Base-by-base conservation (phyloP, 1,140 invertebrate species). In the Heliconius congener region DNA sequence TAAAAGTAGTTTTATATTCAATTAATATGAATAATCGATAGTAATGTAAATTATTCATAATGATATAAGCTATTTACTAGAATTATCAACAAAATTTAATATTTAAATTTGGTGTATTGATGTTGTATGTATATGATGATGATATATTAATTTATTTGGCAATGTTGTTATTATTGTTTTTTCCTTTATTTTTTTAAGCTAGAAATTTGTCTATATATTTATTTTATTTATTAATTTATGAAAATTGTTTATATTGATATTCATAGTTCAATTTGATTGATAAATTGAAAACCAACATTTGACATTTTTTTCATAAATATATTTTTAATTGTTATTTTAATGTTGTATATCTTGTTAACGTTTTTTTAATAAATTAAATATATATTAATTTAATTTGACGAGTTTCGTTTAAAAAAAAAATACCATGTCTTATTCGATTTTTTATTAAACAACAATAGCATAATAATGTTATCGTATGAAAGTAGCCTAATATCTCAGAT, bases 361-460 rank as follows among this genome's bases (percentile, higher is more conserved):
- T 27, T 30, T 66, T 66, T 66, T 66, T 57, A 3, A 66, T 27
- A 16, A 66, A 57, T 11, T 57, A 57, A 57, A 57, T 8, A 37
- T 71, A 71, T 71, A 39, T 71, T 19, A 6, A n/a, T 71, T 11
- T 8, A n/a, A 37, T 19, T 19, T n/a, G 39, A 37, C n/a, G 52
- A 55, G 13, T 23, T 55, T 30, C 39, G 46, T 74, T 74, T 27
- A 74, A 80, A 79, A 81, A 81, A 78, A 81, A 52, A 34, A 3
- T 5, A 46, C 77, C 0, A 76, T 37, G 66, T 37, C 46, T 57
- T 66, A 76, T 71, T 78, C 78, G 81, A 74, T 60, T 50, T 90
- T 90, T 88, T 90, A 88, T 89, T 88, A 87, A 88, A 91, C 86
- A 87, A 87, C 66, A 78, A 84, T 84, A 85, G 78, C 80, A 84